Evolutionary conservation across 1,140 invertebrate genomes (phyloP), one percentile per base, ranked within the genome.

Genomic region (Zaprionus camerounensis): DNA sequence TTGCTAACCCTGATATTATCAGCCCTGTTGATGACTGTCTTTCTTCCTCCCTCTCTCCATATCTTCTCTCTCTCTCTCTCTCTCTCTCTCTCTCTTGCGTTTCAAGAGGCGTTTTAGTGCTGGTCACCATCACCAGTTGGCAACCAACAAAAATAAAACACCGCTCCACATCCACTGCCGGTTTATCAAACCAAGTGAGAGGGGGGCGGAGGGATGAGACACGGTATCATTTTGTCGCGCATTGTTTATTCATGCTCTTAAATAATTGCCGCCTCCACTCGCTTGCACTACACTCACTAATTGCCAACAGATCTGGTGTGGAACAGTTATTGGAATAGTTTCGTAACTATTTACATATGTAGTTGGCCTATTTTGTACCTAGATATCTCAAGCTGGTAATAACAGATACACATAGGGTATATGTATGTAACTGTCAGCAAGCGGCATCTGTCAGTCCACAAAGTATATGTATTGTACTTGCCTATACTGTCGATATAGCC

Each of bases 231-330:
- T 38, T 53, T 51, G 9, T 61, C 17, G 63, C 15, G 62, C 46
- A 53, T 71, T 62, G 49, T 77, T 78, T 76, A 78, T 75, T 69
- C 55, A 78, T 70, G 34, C 46, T 59, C 34, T 61, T 17, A 34
- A 69, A 66, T 59, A 70, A 65, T 49, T 76, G 38, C 49, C 44
- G 22, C 34, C 17, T 17, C 34, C 13, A 13, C 56, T 34, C 9
- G 22, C 53, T 36, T 0, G 28, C 34, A 6, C 20, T 58, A 11
- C 34, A 51, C 46, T 51, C 9, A 24, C 20, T 51, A 51, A 51
- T 51, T 51, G 46, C 20, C 20, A 4, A 24, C 20, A 24, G 46
- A 51, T 51, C 20, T 34, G 46, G 46, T 11, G 20, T 11, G 46
- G 17, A 4, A 11, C 11, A 22, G 46, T 13, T 51, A 51, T 13